phyloP scores from a whole-genome alignment of 2,113 vertebrate species.

The Pluvianellus socialis region DNA sequence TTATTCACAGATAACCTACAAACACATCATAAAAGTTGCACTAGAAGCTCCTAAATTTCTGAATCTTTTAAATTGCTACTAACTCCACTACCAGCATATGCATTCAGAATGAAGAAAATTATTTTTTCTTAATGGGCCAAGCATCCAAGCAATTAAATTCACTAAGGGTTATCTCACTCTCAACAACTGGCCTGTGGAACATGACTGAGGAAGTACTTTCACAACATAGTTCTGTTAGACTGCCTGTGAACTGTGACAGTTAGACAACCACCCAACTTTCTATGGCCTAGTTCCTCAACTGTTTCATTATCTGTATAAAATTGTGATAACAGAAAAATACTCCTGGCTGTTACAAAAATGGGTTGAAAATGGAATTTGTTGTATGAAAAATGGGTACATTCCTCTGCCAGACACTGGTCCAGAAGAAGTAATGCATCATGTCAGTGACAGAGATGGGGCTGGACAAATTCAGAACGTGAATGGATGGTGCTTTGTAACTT shows the following conservation, averaged over 20 bases:
- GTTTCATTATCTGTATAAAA: background rate
- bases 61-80: background rate
- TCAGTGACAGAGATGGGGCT: background rate
- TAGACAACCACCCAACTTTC: background rate
- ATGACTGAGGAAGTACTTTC: background rate
- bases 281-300: background rate
- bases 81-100: background rate
- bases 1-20: background rate
- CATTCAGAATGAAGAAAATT: background rate
- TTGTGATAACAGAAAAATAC: background rate
- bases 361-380: background rate
- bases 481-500: background rate
- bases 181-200: background rate
- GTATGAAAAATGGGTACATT: background rate
- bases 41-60: background rate
- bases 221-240: background rate
- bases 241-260: background rate
- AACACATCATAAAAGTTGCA: background rate
- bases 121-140: background rate
- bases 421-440: background rate
- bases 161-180: background rate
- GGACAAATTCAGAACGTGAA: background rate
- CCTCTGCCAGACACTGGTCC: background rate
- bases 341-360: background rate
- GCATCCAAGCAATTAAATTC: background rate